Evolutionary conservation across 2,888 invertebrate genomes (phyloP), one percentile per base, ranked within the genome.

Genomic region (Taenaris catops): DNA sequence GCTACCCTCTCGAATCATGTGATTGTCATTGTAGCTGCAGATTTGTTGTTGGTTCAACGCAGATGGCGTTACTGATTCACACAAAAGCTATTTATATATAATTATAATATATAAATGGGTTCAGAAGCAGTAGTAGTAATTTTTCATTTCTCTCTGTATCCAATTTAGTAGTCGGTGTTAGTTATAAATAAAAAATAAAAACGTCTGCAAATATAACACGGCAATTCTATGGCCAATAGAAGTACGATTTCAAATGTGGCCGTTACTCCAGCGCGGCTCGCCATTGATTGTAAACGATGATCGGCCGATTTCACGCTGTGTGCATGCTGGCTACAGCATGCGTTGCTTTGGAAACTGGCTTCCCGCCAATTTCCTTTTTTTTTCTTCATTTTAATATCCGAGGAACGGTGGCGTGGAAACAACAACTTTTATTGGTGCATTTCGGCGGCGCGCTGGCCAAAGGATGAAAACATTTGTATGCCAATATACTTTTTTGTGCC

Each of bases 311-410:
- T 28, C 33, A 37, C 41, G 37, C 23, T 11, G 31, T 17, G 23
- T 32, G 31, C 31, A 32, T 19, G 14, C 5, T 9, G 21, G 18
- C 9, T 25, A 21, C 36, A 9, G 26, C 20, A 20, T 24, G 23
- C 32, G 35, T 29, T 19, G 27, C 28, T 19, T 19, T 14, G 34
- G 9, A n/a, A 10, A 46, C 53, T 80, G 3, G 83, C 83, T 73
- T 17, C 34, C 27, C 10, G 6, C 69, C 83, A 80, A 81, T 66
- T 61, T 62, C 63, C 61, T 63, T 57, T 60, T 38, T 62, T 69
- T 69, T 63, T 70, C n/a, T n/a, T n/a, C n/a, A n/a, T n/a, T 69
- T 65, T 67, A 53, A 60, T 55, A 55, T 55, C 49, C 50, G 44
- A 42, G 40, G 41, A 47, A 50, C 54, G 48, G 41, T 37, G 44